Conservation (phyloP, 1,140 invertebrate species). For the Drosophila kohkoa region DNA sequence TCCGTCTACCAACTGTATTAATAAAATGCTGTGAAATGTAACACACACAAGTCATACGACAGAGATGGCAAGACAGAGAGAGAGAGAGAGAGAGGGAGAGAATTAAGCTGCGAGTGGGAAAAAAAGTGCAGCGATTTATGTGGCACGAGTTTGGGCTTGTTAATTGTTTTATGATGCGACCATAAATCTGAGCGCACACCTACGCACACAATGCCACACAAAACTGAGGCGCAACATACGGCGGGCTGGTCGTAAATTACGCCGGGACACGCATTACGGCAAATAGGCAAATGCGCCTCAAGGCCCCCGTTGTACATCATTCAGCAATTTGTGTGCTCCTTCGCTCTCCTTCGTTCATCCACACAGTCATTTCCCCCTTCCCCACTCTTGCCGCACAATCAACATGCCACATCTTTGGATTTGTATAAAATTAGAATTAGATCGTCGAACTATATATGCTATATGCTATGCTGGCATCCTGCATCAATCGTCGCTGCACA, state of each 20-base stretch:
- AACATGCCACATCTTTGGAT: conserved; percentile 24
- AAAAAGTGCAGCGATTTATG: conserved; percentile 72
- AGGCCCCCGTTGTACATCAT: conserved; percentile 52
- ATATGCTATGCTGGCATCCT: conserved; percentile 39
- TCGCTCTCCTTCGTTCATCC: conserved; percentile 20
- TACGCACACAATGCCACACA: conserved; percentile 29
- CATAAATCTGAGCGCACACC: conserved; percentile 72
- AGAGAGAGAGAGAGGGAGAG: neutral
- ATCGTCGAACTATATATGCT: conserved; percentile 31
- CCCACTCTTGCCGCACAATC: conserved; percentile 13
- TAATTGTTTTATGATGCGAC: conserved; percentile 82
- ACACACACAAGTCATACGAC: conserved; percentile 66
- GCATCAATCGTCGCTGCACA: conserved; percentile 64
- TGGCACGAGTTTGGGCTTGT: conserved; percentile 81
- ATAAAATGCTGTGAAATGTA: conserved; percentile 80
- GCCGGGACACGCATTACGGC: conserved; percentile 66
- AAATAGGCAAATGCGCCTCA: conserved; percentile 70
- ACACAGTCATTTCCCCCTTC: neutral
- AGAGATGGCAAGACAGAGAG: conserved; percentile 13
- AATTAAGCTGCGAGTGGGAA: conserved; percentile 14
- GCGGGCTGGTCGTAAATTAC: conserved; percentile 68
- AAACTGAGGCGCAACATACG: conserved; percentile 56
- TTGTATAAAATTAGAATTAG: conserved; percentile 51
- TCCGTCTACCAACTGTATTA: conserved; percentile 41
- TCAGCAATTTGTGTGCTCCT: conserved; percentile 49